Evolutionary conservation across 2,113 vertebrate species (phyloP).

Genomic region (Pollachius pollachius): DNA sequence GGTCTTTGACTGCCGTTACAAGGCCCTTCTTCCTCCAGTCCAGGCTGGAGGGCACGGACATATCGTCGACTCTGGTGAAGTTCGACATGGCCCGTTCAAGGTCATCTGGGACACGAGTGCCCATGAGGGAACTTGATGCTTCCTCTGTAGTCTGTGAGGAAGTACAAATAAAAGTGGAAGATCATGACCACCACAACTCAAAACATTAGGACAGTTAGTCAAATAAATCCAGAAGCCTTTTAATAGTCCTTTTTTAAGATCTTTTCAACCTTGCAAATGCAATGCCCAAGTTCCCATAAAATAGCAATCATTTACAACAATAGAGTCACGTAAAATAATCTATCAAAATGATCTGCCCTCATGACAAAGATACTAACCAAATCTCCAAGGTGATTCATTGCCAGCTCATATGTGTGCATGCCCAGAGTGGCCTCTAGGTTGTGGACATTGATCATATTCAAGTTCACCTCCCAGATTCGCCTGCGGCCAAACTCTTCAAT

Average conservation of each 20-base stretch:
- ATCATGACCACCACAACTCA: neutral
- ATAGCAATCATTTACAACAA: neutral
- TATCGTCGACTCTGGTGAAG: rapidly evolving
- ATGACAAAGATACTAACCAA: conserved; percentile 54
- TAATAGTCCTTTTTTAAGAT: neutral
- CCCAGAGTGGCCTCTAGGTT: conserved; percentile 82
- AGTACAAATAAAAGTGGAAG: neutral
- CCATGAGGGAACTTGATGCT: conserved; percentile 38
- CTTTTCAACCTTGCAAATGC: neutral
- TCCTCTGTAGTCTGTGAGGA: conserved; percentile 74
- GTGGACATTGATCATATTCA: conserved; percentile 77
- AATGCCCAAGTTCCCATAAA: neutral
- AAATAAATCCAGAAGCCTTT: neutral
- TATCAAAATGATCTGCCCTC: too few relatives aligned
- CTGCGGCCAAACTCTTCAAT: conserved; percentile 71
- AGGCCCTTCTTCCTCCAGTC: conserved; percentile 80
- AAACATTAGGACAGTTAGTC: neutral
- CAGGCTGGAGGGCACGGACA: conserved; percentile 48
- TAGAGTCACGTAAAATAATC: neutral
- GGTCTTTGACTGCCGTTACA: conserved; percentile 79
- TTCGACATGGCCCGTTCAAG: neutral
- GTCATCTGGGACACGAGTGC: conserved; percentile 50
- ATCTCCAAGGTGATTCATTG: conserved; percentile 84
- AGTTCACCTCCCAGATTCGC: conserved; percentile 79
- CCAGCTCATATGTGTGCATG: conserved; percentile 76